A percentile compares a stretch with the other conserved stretches of the same genome.
Conservation (phyloP, 2,888 invertebrate genomes). For the Eupithecia subumbrata region DNA sequence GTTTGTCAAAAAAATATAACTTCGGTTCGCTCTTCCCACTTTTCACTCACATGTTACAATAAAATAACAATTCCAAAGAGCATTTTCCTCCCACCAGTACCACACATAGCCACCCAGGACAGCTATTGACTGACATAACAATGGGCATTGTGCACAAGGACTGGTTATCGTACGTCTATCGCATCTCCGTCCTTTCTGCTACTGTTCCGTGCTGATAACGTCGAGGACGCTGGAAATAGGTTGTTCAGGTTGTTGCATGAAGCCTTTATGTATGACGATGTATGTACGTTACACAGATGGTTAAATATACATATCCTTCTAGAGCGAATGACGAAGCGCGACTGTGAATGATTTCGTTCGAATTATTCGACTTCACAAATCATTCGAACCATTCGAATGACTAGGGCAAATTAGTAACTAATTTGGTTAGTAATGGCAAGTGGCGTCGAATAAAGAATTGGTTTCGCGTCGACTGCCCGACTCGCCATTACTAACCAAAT, state of each 20-base stretch:
- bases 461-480: too few relatives aligned
- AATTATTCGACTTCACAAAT: too few relatives aligned
- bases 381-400: too few relatives aligned
- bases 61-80: not conserved
- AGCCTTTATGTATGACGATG: not conserved
- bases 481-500: too few relatives aligned
- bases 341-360: too few relatives aligned
- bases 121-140: constrained; percentile 71
- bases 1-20: not conserved
- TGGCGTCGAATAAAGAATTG: too few relatives aligned
- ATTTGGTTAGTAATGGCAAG: too few relatives aligned
- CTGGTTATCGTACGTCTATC: constrained; percentile 67
- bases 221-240: constrained; percentile 49
- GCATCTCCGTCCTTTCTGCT: constrained; percentile 50
- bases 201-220: constrained; percentile 78
- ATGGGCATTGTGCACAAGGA: constrained; percentile 73
- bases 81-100: constrained; percentile 22
- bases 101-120: constrained; percentile 49
- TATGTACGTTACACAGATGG: not conserved
- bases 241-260: constrained; percentile 2
- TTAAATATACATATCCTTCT: not conserved
- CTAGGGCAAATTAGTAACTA: too few relatives aligned
- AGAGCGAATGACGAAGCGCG: too few relatives aligned
- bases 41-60: not conserved
- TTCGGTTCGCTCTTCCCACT: not conserved